A percentile compares a stretch with the other conserved stretches of the same genome.
Evolutionary conservation across 2,113 vertebrate species (phyloP).

Genomic region (Barbus barbus): DNA sequence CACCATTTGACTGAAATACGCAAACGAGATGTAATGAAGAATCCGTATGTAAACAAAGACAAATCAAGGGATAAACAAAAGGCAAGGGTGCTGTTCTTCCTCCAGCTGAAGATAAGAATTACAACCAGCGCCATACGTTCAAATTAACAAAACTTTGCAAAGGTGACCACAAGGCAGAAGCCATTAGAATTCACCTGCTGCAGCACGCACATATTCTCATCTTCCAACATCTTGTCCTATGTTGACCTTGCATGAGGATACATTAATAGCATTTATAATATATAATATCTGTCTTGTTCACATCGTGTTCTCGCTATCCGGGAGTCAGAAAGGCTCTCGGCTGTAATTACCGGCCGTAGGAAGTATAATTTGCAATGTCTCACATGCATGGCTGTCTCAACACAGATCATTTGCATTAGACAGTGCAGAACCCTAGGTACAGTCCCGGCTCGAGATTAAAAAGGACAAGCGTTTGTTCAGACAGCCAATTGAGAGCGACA

Average conservation of each 20-base stretch:
- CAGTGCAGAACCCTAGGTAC: constrained; percentile 49
- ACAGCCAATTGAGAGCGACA: constrained; percentile 75
- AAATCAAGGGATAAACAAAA: not conserved
- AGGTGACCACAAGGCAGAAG: constrained; percentile 30
- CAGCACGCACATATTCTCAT: constrained; percentile 63
- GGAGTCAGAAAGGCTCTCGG: constrained; percentile 59
- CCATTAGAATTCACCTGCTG: constrained; percentile 66
- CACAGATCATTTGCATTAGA: constrained; percentile 74
- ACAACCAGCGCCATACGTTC: not conserved
- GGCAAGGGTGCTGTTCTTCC: not conserved
- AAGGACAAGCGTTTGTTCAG: constrained; percentile 73
- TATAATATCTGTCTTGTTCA: constrained; percentile 74
- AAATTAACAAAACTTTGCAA: not conserved
- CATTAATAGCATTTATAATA: constrained; percentile 80
- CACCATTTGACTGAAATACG: not conserved
- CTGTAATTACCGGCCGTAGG: constrained; percentile 75
- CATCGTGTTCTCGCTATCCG: constrained; percentile 63
- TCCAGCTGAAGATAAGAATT: not conserved
- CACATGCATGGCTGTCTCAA: constrained; percentile 66
- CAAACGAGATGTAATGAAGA: not conserved
- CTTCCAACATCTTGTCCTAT: constrained; percentile 70
- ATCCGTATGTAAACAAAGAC: not conserved
- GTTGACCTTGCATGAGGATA: constrained; percentile 70
- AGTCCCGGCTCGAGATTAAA: constrained; percentile 70
- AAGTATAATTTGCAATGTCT: constrained; percentile 72